These are phyloP conservation scores for Lasioglossum figueresi DNA, from an alignment of 2,888 invertebrate species.

Conservation along the genomic window DNA sequence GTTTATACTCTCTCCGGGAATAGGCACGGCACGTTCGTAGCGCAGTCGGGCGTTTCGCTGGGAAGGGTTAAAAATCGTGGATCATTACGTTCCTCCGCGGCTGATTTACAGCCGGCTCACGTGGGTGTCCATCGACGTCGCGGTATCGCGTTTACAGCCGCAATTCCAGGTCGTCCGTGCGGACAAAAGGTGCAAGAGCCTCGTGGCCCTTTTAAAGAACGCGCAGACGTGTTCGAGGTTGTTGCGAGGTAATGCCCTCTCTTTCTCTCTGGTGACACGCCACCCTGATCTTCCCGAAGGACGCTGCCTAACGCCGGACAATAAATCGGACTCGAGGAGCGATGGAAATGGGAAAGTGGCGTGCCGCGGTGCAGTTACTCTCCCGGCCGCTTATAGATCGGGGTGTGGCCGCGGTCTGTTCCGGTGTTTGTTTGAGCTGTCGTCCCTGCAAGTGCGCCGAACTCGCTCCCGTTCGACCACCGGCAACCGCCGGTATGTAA, in stretches of 20 bases:
- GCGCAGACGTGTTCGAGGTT: constrained; percentile 8
- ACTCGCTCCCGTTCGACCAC: constrained; percentile 12
- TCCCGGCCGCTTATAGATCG: constrained; percentile 24
- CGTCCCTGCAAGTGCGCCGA: constrained; percentile 26
- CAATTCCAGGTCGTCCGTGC: constrained; percentile 1
- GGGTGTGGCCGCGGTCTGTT: constrained; percentile 33
- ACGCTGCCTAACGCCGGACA: constrained; percentile 1
- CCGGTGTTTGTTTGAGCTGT: constrained; percentile 7
- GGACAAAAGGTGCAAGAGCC: neutral
- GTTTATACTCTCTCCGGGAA: neutral
- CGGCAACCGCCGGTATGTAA: neutral
- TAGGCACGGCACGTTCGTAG: neutral
- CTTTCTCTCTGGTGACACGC: constrained; percentile 5
- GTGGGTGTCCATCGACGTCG: constrained; percentile 1
- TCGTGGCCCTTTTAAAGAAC: neutral
- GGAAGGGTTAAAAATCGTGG: neutral
- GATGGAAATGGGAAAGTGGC: constrained; percentile 70
- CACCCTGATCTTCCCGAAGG: constrained; percentile 15
- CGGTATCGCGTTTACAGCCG: neutral
- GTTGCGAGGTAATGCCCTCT: neutral
- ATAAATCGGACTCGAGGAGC: constrained; percentile 56
- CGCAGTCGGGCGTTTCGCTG: neutral
- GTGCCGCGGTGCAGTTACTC: constrained; percentile 65
- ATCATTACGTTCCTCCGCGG: neutral
- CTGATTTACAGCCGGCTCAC: constrained; percentile 4